These are phyloP conservation scores for Agrochola lychnidis DNA, from an alignment of 2,888 invertebrate genomes.

Conservation along the genomic window DNA sequence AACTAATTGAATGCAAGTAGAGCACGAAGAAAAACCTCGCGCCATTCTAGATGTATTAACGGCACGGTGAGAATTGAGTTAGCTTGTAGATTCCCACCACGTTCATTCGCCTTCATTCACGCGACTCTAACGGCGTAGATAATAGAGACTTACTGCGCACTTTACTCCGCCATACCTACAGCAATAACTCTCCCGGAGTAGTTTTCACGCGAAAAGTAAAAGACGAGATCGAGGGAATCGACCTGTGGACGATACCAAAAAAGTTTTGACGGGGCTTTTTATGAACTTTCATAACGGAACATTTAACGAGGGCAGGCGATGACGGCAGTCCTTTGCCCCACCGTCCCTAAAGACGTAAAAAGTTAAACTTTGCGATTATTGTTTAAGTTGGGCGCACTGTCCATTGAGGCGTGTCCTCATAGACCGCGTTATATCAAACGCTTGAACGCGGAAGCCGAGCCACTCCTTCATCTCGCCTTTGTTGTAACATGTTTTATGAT, in stretches of 20 bases:
- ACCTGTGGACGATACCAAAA: constrained; percentile 74
- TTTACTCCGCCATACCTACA: constrained; percentile 87
- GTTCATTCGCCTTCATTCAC: constrained; percentile 88
- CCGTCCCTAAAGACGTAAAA: constrained; percentile 65
- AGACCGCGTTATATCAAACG: constrained; percentile 60
- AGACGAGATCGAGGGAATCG: constrained; percentile 71
- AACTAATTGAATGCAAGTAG: constrained; percentile 73
- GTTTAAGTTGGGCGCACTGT: constrained; percentile 66
- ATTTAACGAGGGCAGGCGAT: constrained; percentile 70
- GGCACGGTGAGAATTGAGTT: constrained; percentile 81
- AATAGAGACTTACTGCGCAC: constrained; percentile 90
- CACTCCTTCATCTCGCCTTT: constrained; percentile 53
- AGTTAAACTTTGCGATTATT: constrained; percentile 69
- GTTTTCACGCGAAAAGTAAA: constrained; percentile 81
- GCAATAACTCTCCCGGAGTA: constrained; percentile 85
- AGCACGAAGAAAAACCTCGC: constrained; percentile 70
- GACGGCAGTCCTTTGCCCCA: constrained; percentile 54
- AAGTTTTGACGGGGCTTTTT: constrained; percentile 72
- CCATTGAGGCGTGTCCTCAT: constrained; percentile 61
- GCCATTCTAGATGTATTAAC: constrained; percentile 73
- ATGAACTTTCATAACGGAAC: constrained; percentile 71
- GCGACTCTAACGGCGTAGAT: constrained; percentile 89
- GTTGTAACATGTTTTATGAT: constrained; percentile 55
- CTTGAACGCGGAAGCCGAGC: constrained; percentile 46
- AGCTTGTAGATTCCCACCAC: constrained; percentile 86